Conservation (phyloP, 2,113 vertebrate species). For the Odocoileus virginianus region DNA sequence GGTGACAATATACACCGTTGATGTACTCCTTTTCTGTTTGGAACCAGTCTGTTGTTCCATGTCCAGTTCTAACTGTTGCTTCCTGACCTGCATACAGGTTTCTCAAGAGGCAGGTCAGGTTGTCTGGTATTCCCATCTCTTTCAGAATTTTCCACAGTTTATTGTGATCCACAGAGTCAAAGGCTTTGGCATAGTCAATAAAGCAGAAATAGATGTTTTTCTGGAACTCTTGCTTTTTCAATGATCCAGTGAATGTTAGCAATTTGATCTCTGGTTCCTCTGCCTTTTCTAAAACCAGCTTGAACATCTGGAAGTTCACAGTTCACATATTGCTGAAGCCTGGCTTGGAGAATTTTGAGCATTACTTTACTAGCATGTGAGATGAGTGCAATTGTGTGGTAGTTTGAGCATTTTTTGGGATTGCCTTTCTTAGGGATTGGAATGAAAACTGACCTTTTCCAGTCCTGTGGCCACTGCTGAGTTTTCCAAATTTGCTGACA, state of each 20-base stretch:
- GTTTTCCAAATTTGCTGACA: background rate
- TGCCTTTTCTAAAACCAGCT: background rate
- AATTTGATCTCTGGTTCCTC: background rate
- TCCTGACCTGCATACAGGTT: background rate
- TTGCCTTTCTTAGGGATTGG: no score
- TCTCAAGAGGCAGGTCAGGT: background rate
- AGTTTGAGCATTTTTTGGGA: no score
- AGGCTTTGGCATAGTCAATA: background rate
- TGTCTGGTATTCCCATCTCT: background rate
- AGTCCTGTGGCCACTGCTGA: no score
- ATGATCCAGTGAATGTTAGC: background rate
- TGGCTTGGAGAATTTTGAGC: background rate
- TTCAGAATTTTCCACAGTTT: background rate
- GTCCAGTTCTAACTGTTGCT: background rate
- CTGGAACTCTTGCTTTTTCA: background rate
- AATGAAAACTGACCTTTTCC: no score
- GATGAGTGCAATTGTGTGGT: no score
- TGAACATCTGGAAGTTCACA: background rate
- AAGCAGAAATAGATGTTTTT: background rate
- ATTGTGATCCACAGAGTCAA: background rate
- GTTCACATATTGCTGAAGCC: background rate
- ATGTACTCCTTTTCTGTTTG: accelerated
- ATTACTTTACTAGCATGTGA: no score
- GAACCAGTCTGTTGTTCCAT: background rate
- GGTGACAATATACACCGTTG: background rate